A percentile compares a stretch with the other conserved stretches of the same genome.
Conservation (phyloP, 2,113 vertebrate species). For the Haemorhous mexicanus region DNA sequence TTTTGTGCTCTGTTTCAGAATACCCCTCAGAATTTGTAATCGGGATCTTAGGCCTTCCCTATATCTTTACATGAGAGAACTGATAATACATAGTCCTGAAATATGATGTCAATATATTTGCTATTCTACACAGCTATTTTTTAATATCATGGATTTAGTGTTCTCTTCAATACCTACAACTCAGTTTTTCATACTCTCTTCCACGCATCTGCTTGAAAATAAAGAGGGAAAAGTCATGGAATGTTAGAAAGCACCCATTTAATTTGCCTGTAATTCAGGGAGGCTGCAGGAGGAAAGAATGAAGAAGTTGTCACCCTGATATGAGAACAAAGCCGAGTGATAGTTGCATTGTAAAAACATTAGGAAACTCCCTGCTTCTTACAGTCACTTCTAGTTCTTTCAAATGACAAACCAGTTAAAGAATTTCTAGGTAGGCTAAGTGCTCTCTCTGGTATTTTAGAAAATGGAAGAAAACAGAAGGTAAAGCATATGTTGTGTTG, state of each 20-base stretch:
- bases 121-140: background rate
- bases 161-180: background rate
- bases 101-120: background rate
- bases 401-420: constrained; percentile 11
- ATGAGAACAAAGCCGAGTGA: background rate
- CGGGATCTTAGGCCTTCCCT: background rate
- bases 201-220: background rate
- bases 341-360: background rate
- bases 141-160: background rate
- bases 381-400: background rate
- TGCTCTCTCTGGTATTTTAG: constrained; percentile 27
- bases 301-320: background rate
- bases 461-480: constrained; percentile 64
- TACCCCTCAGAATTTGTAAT: background rate
- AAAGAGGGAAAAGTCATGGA: background rate
- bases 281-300: background rate
- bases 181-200: background rate
- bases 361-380: background rate
- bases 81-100: background rate
- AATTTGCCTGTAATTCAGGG: background rate
- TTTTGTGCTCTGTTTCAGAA: background rate
- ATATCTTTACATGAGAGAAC: background rate
- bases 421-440: constrained; percentile 23
- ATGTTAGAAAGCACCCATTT: background rate
- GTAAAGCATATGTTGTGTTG: constrained; percentile 52